Evolutionary conservation across 1,140 invertebrate species (phyloP), one percentile per base, ranked within the genome.

Genomic region (Goniozus legneri): DNA sequence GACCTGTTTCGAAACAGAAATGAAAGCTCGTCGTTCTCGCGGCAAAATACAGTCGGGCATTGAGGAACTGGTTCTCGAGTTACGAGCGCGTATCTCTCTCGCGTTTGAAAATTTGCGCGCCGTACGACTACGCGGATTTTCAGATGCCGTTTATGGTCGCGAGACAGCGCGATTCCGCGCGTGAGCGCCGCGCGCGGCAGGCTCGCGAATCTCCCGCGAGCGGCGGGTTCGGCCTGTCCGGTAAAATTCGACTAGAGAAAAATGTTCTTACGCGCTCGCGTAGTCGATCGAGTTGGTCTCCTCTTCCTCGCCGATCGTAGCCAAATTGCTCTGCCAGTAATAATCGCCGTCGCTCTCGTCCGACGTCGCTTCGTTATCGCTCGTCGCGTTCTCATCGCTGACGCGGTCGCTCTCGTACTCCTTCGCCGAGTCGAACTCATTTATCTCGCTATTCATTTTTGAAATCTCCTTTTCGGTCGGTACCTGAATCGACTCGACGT

Each of bases 251-350:
- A 7, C 22, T 38, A 35, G 16, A 19, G n/a, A 40, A 27, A 52
- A 54, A 30, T 37, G 36, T 4, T 27, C 24, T 56, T 54, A 69
- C 67, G 55, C 47, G 32, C 47, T 48, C 3, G 52, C 48, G 35
- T 70, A 71, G 52, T 73, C 70, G 46, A 71, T 57, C 6, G 69
- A 73, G 40, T 67, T 63, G 3, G 48, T 69, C 44, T 73, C 70
- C 47, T 73, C 70, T 30, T 73, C 70, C 38, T 73, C 70, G 7
- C 70, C 70, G 12, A 73, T 73, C 2, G 70, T 73, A 1, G 70
- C 69, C 13, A 73, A 41, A 51, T 70, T 73, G 41, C 64, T 71
- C 19, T 70, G 67, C 70, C 70, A 73, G 21, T 73, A 73, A 38
- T 70, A 73, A 50, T 70, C 60, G 13, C 21, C 56, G 18, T 54